A percentile compares a stretch with the other conserved stretches of the same genome.
These are phyloP conservation scores for Diglossa cyanea DNA, from an alignment of 2,797 vertebrate species.

Conservation along the genomic window DNA sequence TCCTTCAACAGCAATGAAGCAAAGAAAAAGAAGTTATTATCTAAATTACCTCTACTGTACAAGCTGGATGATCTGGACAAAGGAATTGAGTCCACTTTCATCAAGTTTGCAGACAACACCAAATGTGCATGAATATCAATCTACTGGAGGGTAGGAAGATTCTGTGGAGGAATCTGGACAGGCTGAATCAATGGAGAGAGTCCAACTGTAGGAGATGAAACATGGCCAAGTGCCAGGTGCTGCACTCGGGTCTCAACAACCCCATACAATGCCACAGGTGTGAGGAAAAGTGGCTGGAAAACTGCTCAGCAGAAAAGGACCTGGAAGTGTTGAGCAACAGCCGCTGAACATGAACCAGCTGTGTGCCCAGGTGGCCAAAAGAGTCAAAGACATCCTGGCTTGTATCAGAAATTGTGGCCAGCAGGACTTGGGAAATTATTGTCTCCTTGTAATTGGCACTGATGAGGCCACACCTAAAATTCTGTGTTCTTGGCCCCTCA, in stretches of 20 bases:
- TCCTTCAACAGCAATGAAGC: not conserved
- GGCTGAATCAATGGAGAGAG: not conserved
- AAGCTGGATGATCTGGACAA: not conserved
- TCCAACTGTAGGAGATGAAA: not conserved
- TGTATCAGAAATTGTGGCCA: not conserved
- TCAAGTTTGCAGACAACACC: not conserved
- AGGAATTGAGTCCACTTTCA: not conserved
- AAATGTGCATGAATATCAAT: not conserved
- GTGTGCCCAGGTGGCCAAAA: not conserved
- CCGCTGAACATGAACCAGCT: not conserved
- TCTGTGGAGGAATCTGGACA: not conserved
- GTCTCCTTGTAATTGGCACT: too few species aligned
- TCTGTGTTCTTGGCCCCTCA: not conserved
- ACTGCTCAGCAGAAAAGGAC: not conserved
- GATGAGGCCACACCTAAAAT: not conserved
- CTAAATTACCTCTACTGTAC: not conserved
- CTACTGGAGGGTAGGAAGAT: not conserved
- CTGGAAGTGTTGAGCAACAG: not conserved
- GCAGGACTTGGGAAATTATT: not conserved
- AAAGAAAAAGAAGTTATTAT: not conserved
- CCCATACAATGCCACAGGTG: not conserved
- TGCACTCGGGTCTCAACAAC: rapidly evolving
- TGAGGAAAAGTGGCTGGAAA: not conserved
- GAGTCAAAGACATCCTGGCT: not conserved
- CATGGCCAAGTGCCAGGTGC: too few species aligned